Base-by-base conservation (phyloP, 2,888 invertebrate genomes). In the Mechanitis mazaeus region DNA sequence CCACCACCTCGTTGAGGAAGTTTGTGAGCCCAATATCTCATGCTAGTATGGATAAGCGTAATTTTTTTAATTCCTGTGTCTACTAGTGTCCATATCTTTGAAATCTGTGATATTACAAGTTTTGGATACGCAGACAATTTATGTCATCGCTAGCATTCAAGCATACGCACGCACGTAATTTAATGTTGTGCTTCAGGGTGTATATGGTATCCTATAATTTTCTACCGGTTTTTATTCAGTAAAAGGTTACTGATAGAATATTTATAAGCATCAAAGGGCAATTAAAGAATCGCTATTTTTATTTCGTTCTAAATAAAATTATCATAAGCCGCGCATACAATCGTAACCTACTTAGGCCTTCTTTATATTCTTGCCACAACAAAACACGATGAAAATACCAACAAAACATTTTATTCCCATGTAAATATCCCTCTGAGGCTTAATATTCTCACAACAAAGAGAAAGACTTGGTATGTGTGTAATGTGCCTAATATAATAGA, bases 391-490 rank as follows among this genome's bases (percentile, higher is more conserved):
- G 75, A 77, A 74, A 75, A 76, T 71, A 76, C 74, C 76, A 75
- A 75, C 77, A 77, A 76, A 79, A 79, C 78, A 80, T 79, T 82
- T 84, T 83, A 81, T 79, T 78, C 68, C 71, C 75, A 71, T 80
- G 80, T 85, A 83, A 83, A 85, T 84, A 81, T 80, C 75, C 76
- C 72, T 66, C 59, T 66, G 74, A 70, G 74, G 78, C 78, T 86
- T 84, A 85, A 85, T 86, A 86, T 79, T 77, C 81, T 83, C 81
- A 80, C 84, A 83, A 77, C 78, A 78, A 76, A 75, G 77, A 72
- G 75, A 68, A 67, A 61, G 77, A 69, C 78, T 78, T 76, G 84
- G 79, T 77, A 80, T 84, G 78, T 79, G 72, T 76, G 73, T 75
- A 71, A 77, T 76, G 71, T 69, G 70, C 68, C 70, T 72, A 74